Conservation (phyloP, 2,797 vertebrate genomes). For the Poliocrania exsul region DNA sequence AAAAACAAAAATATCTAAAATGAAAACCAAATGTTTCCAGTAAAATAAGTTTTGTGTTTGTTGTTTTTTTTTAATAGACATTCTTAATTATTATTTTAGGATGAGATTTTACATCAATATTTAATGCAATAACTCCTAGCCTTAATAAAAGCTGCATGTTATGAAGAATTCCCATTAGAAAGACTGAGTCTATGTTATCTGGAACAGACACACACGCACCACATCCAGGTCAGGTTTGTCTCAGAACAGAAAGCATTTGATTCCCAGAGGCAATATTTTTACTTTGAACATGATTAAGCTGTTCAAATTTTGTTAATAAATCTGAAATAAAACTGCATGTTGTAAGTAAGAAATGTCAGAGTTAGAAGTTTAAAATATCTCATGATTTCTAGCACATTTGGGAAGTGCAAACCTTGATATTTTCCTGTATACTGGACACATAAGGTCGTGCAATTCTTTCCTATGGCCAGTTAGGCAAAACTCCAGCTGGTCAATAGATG, state of each 20-base stretch:
- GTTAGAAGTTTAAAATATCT: conserved; percentile 19
- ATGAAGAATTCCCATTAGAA: conserved; percentile 56
- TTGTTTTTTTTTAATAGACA: not conserved
- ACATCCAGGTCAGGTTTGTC: conserved; percentile 38
- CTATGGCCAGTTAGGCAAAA: not conserved
- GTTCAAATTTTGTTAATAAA: conserved; percentile 69
- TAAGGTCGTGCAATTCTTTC: not conserved
- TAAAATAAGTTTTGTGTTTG: conserved; percentile 26
- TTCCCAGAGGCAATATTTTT: conserved; percentile 62
- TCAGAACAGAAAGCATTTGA: conserved; percentile 40
- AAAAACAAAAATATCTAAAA: conserved; percentile 41
- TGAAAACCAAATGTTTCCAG: conserved; percentile 53
- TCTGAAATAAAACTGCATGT: conserved; percentile 35
- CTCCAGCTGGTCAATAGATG: not conserved
- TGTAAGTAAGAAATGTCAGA: not conserved
- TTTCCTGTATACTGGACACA: not conserved
- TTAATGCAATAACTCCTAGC: conserved; percentile 58
- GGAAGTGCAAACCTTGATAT: not conserved
- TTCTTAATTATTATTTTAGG: conserved; percentile 60
- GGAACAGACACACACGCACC: not conserved
- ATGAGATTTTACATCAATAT: conserved; percentile 52
- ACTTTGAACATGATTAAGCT: conserved; percentile 63
- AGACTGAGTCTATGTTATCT: conserved; percentile 28
- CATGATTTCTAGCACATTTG: not conserved
- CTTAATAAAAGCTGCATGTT: conserved; percentile 70